Evolutionary conservation across 1,140 invertebrate species (phyloP).

Genomic region (Mycetomoellerius zeteki): DNA sequence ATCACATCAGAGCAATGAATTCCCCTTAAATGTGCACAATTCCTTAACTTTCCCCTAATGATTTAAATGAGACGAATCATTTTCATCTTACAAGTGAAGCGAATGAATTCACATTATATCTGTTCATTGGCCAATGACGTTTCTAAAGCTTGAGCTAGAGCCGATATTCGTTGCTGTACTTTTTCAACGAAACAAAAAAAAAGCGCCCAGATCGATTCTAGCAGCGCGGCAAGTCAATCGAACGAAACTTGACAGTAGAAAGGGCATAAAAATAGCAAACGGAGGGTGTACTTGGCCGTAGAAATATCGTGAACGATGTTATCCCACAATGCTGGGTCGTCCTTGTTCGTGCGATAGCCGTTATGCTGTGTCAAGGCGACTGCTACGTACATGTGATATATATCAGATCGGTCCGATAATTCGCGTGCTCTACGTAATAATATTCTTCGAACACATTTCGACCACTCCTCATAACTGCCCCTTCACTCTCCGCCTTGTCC

Average conservation of each 20-base stretch:
- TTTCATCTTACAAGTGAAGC: not conserved
- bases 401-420: slow-evolving; percentile 67
- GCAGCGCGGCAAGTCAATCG: slow-evolving; percentile 62
- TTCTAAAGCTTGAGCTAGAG: not conserved
- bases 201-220: slow-evolving; percentile 65
- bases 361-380: slow-evolving; percentile 77
- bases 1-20: too few relatives aligned
- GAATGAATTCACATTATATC: not conserved
- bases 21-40: too few relatives aligned
- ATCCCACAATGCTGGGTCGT: slow-evolving; percentile 72
- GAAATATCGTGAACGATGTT: slow-evolving; percentile 74
- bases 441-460: slow-evolving; percentile 24
- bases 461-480: slow-evolving; percentile 11
- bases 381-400: slow-evolving; percentile 69
- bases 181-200: slow-evolving; percentile 55
- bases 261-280: slow-evolving; percentile 71
- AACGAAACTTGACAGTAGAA: slow-evolving; percentile 67
- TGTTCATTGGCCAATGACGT: not conserved
- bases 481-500: slow-evolving; percentile 52
- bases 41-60: too few relatives aligned
- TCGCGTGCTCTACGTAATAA: slow-evolving; percentile 58
- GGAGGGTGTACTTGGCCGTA: slow-evolving; percentile 75
- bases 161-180: not conserved
- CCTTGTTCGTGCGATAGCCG: slow-evolving; percentile 77
- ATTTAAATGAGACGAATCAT: too few relatives aligned